Evolutionary conservation across 2,797 vertebrate species (phyloP), one percentile per base, ranked within the genome.

Genomic region (Acanthurus leucopareius): DNA sequence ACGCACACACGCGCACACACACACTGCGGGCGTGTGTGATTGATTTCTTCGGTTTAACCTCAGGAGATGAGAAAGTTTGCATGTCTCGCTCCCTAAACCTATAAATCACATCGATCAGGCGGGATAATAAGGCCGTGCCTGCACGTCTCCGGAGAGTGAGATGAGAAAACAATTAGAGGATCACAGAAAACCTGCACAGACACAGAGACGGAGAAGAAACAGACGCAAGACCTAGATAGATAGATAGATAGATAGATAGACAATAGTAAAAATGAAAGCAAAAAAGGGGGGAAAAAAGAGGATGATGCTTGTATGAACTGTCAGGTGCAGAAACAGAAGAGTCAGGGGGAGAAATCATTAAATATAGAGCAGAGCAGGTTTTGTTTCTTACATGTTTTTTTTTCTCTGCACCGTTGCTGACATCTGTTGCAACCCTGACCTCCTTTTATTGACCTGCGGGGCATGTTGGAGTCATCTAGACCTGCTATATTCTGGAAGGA

Each of bases 61-160:
- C 82, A 25, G 79, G 80, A 91, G 90, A 92, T 82, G 89, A 91
- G 89, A 90, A 77, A 68, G 78, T 90, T 90, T 88, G 87, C 87
- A 84, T 91, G 86, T 89, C 83, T 90, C 59, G 19, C 82, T 89
- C 84, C 80, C 79, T 73, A 79, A 85, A 91, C 88, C 88, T 77
- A 91, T 93, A 91, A 92, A 93, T 91, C 84, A 86, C 87, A 88
- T 91, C 65, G 88, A 92, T 92, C 88, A 70, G 83, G 57, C 13
- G 25, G 74, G 84, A 87, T 90, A 91, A 93, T 88, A 87, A 89
- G 86, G 84, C 80, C 76, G 67, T 69, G 85, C 85, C 77, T 59
- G 78, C 85, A 81, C 78, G 52, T 86, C 86, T 86, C 84, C 2
- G 9, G 77, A 87, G 88, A 88, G 85, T 0, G 56, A 75, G 85